These are phyloP conservation scores for Dasyprocta punctata DNA, from an alignment of 2,113 vertebrate species.

Conservation along the genomic window DNA sequence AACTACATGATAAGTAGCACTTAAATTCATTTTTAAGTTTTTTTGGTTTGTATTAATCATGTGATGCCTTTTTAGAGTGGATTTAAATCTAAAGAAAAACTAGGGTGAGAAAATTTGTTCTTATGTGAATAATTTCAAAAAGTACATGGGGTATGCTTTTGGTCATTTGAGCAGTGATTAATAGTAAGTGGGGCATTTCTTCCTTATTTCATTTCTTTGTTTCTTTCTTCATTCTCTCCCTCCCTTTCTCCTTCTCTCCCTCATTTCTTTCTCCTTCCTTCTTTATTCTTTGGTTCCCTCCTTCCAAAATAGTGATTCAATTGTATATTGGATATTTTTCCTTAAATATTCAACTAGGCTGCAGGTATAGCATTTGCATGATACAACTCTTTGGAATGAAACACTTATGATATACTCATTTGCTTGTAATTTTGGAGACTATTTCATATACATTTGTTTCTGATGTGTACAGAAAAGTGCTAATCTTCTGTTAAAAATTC, in stretches of 20 bases:
- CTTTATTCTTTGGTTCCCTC: not conserved
- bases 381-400: conserved; percentile 5
- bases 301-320: conserved; percentile 55
- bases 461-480: not conserved
- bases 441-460: not conserved
- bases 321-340: conserved; percentile 8
- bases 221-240: not conserved
- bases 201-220: not conserved
- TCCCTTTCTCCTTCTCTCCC: not conserved
- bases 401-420: not conserved
- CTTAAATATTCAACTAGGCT: not conserved
- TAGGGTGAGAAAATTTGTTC: not conserved
- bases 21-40: conserved; percentile 59
- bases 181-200: not conserved
- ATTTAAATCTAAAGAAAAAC: not conserved
- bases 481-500: conserved; percentile 27
- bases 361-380: not conserved
- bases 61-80: conserved; percentile 65
- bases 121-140: conserved; percentile 56
- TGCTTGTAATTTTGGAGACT: not conserved
- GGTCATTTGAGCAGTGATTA: not conserved
- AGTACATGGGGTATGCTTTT: conserved; percentile 43
- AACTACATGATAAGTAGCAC: conserved; percentile 75
- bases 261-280: not conserved
- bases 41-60: conserved; percentile 62